Evolutionary conservation across 2,113 vertebrate species (phyloP).

Genomic region (Notarius quadriscutis): DNA sequence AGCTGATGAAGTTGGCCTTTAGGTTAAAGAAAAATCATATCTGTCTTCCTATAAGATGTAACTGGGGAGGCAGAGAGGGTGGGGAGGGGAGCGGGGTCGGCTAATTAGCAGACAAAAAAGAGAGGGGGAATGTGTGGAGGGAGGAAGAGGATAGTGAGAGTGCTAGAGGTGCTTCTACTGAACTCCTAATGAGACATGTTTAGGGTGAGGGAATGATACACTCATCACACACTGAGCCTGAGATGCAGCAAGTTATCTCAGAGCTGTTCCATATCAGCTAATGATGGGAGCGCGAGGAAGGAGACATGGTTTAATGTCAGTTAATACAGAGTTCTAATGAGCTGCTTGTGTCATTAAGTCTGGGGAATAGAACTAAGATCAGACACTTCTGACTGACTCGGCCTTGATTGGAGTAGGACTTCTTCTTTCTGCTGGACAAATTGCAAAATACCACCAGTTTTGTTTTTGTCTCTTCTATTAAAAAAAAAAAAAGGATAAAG

Average conservation of each 20-base stretch:
- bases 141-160: constrained; percentile 53
- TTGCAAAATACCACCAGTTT: constrained; percentile 33
- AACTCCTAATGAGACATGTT: constrained; percentile 80
- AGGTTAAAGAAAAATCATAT: constrained; percentile 82
- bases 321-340: constrained; percentile 69
- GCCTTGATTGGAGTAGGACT: constrained; percentile 20
- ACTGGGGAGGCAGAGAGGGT: constrained; percentile 69
- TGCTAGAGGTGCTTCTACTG: constrained; percentile 68
- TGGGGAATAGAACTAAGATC: constrained; percentile 59
- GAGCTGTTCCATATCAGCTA: constrained; percentile 67
- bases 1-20: constrained; percentile 83
- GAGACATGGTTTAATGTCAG: constrained; percentile 69
- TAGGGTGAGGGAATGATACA: constrained; percentile 74
- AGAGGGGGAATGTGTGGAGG: constrained; percentile 59
- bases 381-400: constrained; percentile 12
- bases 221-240: constrained; percentile 73
- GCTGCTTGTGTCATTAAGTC: constrained; percentile 65
- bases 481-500: constrained; percentile 18
- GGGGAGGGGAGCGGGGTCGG: constrained; percentile 61
- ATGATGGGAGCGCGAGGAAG: constrained; percentile 64
- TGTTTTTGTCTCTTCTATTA: constrained; percentile 37
- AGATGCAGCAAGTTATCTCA: constrained; percentile 64
- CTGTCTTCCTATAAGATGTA: constrained; percentile 79
- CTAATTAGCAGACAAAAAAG: constrained; percentile 77
- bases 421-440: constrained; percentile 16